Base-by-base conservation (phyloP, 1,140 invertebrate genomes). In the Metopolophium dirhodum region DNA sequence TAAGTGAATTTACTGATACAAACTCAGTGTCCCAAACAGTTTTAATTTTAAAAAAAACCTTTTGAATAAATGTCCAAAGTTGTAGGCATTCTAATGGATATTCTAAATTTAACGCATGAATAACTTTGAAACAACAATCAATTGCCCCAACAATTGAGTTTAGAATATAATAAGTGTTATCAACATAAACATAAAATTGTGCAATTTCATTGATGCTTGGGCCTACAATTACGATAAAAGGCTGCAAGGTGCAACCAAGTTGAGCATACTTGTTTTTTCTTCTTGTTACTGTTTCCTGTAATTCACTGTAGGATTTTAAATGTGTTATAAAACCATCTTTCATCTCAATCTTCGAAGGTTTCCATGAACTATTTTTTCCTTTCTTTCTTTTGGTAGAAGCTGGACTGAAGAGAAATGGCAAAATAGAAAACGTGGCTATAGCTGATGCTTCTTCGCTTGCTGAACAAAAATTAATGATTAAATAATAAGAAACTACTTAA, bases 321-420 rank as follows among this genome's bases (percentile, higher is more conserved):
- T 87, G 85, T 1, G 41, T 87, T 87, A 87, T 87, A 49, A 87
- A 87, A 14, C 41, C 85, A 87, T 87, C 85, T 87, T 49, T 87
- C 23, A 49, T 87, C 77, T 87, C 85, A 87, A 87, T 23, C 14
- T 87, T 87, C 0, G 85, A 87, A 26, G 85, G 85, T 49, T 49
- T 45, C 41, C 41, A 87, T 3, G 41, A 47, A 82, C n/a, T 82
- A 47, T 45, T 87, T 45, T 68, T 68, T 4, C 22, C 22, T 30
- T n/a, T n/a, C n/a, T n/a, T n/a, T n/a, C n/a, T n/a, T n/a, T n/a
- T n/a, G n/a, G n/a, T n/a, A n/a, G 41, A 47, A 49, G 22, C 30
- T 45, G 45, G 41, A 87, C 41, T 49, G n/a, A 87, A 47, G 26
- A 87, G 23, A 49, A 87, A 87, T 87, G 85, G 41, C 37, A 87